Base-by-base conservation (phyloP, 2,888 invertebrate species). In the Cheilosia grossa region DNA sequence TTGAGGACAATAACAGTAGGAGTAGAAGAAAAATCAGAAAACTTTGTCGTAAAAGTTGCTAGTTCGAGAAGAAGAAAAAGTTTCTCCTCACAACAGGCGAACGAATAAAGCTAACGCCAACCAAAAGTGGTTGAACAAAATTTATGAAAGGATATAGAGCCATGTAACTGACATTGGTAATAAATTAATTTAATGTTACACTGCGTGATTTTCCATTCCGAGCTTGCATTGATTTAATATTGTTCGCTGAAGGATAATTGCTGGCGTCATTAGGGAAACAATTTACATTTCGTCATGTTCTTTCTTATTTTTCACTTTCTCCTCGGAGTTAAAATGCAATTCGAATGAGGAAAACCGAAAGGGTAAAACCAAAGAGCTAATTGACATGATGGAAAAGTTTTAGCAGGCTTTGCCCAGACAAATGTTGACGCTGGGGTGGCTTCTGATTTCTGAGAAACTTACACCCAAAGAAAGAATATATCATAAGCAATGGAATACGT, bases 161-260 rank as follows among this genome's bases (percentile, higher is more conserved):
- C 58, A 61, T 72, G 61, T 21, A 40, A 13, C 59, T 59, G 70
- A 70, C 70, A 61, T 72, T 61, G 51, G 51, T 53, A 53, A 63
- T 73, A 73, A 73, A 61, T 73, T 73, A 53, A 73, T 63, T 51
- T 42, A 51, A 42, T 53, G 33, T 37, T 33, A 4, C 24, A 42
- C 9, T 61, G 59, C 54, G 44, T 44, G 53, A 37, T 42, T 42
- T 42, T 15, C 42, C 42, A 42, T 2, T 15, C 13, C 15, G 4
- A 15, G 2, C 5, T 42, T n/a, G 42, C 15, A n/a, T 42, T n/a
- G n/a, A 42, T 42, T n/a, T n/a, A 42, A 42, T 42, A n/a, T 42
- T n/a, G 6, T 27, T n/a, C 13, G 42, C 5, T n/a, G 21, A 47
- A 37, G 51, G 51, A 63, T 44, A 37, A 49, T 24, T 64, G 44